These are phyloP conservation scores for Dusona sp. DNA, from an alignment of 2,888 invertebrate species.

Conservation along the genomic window DNA sequence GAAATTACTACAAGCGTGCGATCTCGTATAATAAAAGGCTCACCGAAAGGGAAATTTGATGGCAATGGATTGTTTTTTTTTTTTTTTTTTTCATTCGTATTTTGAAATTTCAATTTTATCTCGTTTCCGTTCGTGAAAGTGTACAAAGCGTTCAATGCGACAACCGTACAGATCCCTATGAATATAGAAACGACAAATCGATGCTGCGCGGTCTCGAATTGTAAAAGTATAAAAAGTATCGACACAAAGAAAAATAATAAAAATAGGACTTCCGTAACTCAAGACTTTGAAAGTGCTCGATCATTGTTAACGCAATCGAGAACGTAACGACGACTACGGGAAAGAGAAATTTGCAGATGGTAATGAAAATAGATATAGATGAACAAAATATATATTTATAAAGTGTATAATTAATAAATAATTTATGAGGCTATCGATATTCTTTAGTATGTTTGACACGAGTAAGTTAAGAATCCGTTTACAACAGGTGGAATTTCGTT, in stretches of 20 bases:
- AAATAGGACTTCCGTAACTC: conserved; percentile 26
- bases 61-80: conserved; percentile 19
- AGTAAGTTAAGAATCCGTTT: conserved; percentile 39
- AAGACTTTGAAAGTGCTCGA: not conserved
- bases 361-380: conserved; percentile 7
- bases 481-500: conserved; percentile 51
- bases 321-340: conserved; percentile 3
- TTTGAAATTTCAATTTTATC: conserved; percentile 13
- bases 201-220: conserved; percentile 31
- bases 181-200: conserved; percentile 30
- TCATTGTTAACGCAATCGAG: conserved; percentile 9
- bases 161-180: conserved; percentile 1
- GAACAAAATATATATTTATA: conserved; percentile 21
- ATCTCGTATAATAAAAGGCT: conserved; percentile 5
- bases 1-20: conserved; percentile 26
- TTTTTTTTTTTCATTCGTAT: not conserved
- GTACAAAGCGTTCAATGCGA: conserved; percentile 13
- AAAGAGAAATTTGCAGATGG: conserved; percentile 42
- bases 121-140: conserved; percentile 55
- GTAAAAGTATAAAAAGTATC: conserved; percentile 19
- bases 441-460: conserved; percentile 19
- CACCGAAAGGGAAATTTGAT: conserved; percentile 54
- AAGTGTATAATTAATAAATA: conserved; percentile 62
- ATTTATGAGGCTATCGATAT: conserved; percentile 56
- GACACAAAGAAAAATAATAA: conserved; percentile 20